Conservation (phyloP, 2,113 vertebrate species). For the Gallinago undulata region DNA sequence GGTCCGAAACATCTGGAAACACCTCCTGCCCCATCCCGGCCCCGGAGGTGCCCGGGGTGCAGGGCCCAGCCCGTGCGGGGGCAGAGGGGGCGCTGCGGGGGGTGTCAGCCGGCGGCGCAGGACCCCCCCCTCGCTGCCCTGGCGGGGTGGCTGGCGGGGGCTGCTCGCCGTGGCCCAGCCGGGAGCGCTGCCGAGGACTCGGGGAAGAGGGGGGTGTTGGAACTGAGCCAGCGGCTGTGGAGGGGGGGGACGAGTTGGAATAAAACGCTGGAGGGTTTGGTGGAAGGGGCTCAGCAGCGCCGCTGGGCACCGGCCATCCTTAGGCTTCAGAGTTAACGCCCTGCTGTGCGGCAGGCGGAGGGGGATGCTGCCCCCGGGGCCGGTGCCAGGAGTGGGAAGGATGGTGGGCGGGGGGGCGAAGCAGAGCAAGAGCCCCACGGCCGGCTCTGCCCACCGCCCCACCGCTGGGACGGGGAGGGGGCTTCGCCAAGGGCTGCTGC, state of each 20-base stretch:
- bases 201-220: not conserved
- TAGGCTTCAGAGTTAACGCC: not conserved
- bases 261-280: not conserved
- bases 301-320: not conserved
- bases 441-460: not conserved
- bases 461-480: not conserved
- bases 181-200: not conserved
- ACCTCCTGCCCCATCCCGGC: not conserved
- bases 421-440: not conserved
- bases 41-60: fast-evolving
- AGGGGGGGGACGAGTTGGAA: not conserved
- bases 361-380: not conserved
- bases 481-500: fast-evolving
- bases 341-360: not conserved
- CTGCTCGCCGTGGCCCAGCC: not conserved
- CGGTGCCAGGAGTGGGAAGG: fast-evolving
- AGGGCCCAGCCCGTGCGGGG: fast-evolving
- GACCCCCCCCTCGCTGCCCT: not conserved
- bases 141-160: not conserved
- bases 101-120: not conserved
- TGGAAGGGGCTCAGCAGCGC: not conserved
- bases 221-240: not conserved
- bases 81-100: not conserved
- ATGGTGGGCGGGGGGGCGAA: not conserved
- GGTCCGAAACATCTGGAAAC: conserved; percentile 4